Evolutionary conservation across 1,140 invertebrate species (phyloP).

Genomic region (Triops cancriformis): DNA sequence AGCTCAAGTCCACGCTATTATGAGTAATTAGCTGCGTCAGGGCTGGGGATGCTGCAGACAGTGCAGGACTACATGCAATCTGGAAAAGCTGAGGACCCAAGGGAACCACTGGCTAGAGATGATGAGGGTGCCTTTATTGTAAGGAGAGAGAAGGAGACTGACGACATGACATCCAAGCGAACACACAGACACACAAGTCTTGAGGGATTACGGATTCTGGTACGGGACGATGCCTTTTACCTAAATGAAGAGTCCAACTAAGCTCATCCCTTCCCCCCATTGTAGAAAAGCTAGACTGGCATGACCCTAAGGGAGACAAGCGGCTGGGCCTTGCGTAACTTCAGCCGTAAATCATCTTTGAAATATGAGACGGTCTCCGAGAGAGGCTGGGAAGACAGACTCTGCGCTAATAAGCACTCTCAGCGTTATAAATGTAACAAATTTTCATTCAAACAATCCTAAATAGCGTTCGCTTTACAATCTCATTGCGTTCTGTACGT

Average conservation of each 20-base stretch:
- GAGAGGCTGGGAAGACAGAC: neutral
- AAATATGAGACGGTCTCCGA: neutral
- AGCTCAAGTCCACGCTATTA: conserved; percentile 1
- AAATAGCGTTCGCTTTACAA: too few relatives aligned
- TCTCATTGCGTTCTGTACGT: too few relatives aligned
- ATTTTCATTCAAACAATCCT: too few relatives aligned
- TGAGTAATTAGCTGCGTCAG: conserved; percentile 3
- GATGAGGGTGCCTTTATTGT: neutral
- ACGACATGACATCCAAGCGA: neutral
- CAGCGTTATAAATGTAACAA: too few relatives aligned
- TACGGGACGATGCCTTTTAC: conserved; percentile 12
- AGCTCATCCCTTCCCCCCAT: neutral
- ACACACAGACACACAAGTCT: neutral
- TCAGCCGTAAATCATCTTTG: neutral
- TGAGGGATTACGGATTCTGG: neutral
- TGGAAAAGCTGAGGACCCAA: neutral
- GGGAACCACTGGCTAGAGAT: neutral
- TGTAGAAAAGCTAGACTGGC: neutral
- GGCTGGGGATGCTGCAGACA: neutral
- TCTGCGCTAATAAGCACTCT: neutral
- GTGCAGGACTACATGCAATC: neutral
- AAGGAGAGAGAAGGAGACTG: neutral
- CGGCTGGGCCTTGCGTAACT: neutral
- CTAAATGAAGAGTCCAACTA: conserved; percentile 6
- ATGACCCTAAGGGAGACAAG: neutral